Evolutionary conservation across 2,888 invertebrate genomes (phyloP).

Genomic region (Diarsia rubi): DNA sequence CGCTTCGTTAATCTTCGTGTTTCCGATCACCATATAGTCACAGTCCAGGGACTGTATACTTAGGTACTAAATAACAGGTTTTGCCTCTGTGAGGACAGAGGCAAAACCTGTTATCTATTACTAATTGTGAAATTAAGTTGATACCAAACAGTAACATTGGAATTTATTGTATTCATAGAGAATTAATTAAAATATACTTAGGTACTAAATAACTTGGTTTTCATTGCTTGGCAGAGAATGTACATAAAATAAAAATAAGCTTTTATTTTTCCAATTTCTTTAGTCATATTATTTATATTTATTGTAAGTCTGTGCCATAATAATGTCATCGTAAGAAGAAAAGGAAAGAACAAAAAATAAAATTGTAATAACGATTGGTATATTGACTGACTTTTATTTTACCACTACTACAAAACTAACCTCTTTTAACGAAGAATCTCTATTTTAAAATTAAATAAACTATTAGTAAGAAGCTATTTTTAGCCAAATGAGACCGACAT

Average conservation of each 20-base stretch:
- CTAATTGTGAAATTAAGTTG: slow-evolving; percentile 11
- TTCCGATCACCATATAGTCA: no score
- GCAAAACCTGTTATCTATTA: neutral
- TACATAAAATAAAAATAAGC: slow-evolving; percentile 14
- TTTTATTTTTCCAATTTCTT: slow-evolving; percentile 24
- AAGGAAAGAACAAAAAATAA: slow-evolving; percentile 37
- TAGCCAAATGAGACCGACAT: neutral
- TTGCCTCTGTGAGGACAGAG: no score
- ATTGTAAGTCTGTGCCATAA: slow-evolving; percentile 64
- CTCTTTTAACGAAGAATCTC: no score
- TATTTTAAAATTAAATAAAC: neutral
- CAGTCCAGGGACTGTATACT: no score
- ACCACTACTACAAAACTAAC: no score
- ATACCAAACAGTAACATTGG: neutral
- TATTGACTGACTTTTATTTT: slow-evolving; percentile 13
- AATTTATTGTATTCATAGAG: neutral
- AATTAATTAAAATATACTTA: slow-evolving; percentile 10
- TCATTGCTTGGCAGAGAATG: slow-evolving; percentile 7
- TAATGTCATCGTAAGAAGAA: slow-evolving; percentile 36
- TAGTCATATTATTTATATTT: slow-evolving; percentile 59
- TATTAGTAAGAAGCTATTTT: neutral
- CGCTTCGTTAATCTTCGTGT: neutral
- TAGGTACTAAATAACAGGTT: no score
- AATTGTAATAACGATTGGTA: slow-evolving; percentile 27
- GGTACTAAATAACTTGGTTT: neutral